Evolutionary conservation across 2,888 invertebrate species (phyloP).

Genomic region (Pristionchus entomophagus): DNA sequence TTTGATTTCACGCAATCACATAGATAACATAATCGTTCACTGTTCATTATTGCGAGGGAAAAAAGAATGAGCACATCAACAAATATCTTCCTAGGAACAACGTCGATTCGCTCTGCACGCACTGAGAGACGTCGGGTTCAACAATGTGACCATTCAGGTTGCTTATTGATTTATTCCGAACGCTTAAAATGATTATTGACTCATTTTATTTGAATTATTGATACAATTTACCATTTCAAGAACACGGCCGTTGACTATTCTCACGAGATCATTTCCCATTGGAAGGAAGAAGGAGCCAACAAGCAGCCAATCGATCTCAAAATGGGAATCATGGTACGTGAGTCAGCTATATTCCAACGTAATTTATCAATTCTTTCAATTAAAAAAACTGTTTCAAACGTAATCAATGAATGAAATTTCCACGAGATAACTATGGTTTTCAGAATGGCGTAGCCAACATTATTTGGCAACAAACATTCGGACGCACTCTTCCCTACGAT

Average conservation of each 20-base stretch:
- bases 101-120: neutral
- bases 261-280: neutral
- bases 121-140: neutral
- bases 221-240: neutral
- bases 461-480: slow-evolving; percentile 7
- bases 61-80: no score
- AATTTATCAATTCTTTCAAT: no score
- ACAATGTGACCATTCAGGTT: neutral
- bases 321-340: neutral
- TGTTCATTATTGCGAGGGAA: no score
- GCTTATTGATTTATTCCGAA: no score
- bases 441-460: slow-evolving; percentile 19
- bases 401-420: neutral
- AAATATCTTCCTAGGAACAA: no score
- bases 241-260: neutral
- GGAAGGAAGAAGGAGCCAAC: neutral
- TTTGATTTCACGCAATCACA: no score
- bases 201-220: neutral
- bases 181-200: no score
- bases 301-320: neutral
- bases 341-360: no score
- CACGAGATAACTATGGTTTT: no score
- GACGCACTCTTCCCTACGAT: neutral
- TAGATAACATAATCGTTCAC: no score
- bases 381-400: no score